phyloP scores from a whole-genome alignment of 2,888 invertebrate genomes.

The Orthosia cruda region DNA sequence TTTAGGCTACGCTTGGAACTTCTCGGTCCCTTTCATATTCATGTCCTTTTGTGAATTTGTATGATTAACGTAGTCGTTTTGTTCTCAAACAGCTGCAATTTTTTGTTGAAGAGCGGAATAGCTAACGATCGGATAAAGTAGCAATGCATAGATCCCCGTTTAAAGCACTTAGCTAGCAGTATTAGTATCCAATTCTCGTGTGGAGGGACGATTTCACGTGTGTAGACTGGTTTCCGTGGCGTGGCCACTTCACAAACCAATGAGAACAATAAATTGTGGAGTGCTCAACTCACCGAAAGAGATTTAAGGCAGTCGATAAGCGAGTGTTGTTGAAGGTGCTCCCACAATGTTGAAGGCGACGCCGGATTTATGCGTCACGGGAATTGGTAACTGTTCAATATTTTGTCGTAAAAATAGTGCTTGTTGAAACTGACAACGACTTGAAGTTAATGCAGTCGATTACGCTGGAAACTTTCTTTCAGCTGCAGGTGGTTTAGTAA shows the following conservation, averaged over 20 bases:
- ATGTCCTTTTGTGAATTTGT: neutral
- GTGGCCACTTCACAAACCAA: slow-evolving; percentile 71
- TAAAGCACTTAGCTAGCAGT: too few species aligned
- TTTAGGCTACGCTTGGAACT: neutral
- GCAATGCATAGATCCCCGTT: slow-evolving; percentile 1
- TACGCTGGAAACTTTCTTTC: neutral
- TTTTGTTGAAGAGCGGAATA: neutral
- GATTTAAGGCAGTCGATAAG: slow-evolving; percentile 85
- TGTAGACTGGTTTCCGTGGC: slow-evolving; percentile 64
- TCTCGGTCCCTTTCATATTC: neutral
- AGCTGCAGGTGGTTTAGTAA: neutral
- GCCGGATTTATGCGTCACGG: slow-evolving; percentile 62
- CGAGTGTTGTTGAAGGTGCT: slow-evolving; percentile 80
- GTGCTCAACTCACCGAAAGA: slow-evolving; percentile 83
- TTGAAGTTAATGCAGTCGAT: slow-evolving; percentile 35
- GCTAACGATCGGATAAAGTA: neutral
- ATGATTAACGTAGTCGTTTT: neutral
- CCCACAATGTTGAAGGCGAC: slow-evolving; percentile 66
- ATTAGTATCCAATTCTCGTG: slow-evolving; percentile 69
- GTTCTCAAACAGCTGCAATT: neutral
- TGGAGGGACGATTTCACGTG: slow-evolving; percentile 70
- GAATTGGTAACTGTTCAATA: slow-evolving; percentile 65
- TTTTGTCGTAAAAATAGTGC: slow-evolving; percentile 62
- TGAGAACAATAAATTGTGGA: slow-evolving; percentile 73
- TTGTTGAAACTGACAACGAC: slow-evolving; percentile 46